Evolutionary conservation across 2,888 invertebrate species (phyloP).

Genomic region (Athalia rosae): DNA sequence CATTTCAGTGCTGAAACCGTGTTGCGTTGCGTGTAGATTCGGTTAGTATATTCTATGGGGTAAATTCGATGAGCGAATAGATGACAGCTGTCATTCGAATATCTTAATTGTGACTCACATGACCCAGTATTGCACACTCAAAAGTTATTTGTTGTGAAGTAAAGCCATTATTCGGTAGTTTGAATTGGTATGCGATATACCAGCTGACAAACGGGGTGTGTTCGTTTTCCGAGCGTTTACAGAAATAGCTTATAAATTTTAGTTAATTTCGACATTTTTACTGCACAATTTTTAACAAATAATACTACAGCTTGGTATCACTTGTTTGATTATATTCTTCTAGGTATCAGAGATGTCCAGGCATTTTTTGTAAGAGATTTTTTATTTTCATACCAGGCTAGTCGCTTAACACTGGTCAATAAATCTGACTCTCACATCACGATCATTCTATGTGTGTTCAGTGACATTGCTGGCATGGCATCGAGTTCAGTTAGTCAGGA

Average conservation of each 20-base stretch:
- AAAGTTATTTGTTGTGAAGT: constrained; percentile 44
- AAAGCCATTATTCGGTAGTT: constrained; percentile 45
- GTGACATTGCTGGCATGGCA: constrained; percentile 74
- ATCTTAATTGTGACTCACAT: constrained; percentile 60
- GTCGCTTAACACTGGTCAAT: background rate
- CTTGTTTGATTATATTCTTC: background rate
- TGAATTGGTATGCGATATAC: constrained; percentile 43
- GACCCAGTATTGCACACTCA: constrained; percentile 44
- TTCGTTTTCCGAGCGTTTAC: constrained; percentile 35
- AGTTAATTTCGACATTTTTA: constrained; percentile 18
- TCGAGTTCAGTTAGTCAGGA: constrained; percentile 79
- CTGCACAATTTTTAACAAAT: background rate
- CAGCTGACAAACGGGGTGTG: constrained; percentile 42
- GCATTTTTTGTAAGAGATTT: constrained; percentile 66
- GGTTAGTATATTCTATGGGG: constrained; percentile 11
- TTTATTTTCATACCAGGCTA: constrained; percentile 48
- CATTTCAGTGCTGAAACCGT: no score
- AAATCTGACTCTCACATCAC: background rate
- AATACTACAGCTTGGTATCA: background rate
- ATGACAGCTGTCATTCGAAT: constrained; percentile 62
- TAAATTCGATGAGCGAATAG: constrained; percentile 44
- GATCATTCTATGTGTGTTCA: constrained; percentile 45
- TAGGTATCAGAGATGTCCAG: constrained; percentile 62
- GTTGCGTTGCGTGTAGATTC: background rate
- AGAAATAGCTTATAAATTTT: constrained; percentile 23